phyloP scores from a whole-genome alignment of 2,888 invertebrate species.

The Neocrepidodera transversa region DNA sequence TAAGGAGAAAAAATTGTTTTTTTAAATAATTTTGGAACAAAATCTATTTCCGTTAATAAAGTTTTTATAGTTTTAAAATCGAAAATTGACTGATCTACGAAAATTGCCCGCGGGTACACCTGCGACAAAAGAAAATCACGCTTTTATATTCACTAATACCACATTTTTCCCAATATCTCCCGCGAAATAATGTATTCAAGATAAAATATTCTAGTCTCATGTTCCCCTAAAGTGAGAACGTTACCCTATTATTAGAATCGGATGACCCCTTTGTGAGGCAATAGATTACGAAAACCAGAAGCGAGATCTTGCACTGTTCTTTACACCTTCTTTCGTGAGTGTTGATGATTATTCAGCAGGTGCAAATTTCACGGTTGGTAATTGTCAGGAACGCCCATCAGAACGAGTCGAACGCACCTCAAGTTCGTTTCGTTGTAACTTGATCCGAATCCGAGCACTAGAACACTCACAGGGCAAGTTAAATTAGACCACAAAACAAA shows the following conservation, averaged over 20 bases:
- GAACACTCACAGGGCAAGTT: conserved; percentile 15
- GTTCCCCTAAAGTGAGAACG: conserved; percentile 54
- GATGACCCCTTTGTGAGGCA: conserved; percentile 55
- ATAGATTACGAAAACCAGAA: conserved; percentile 47
- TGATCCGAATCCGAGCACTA: conserved; percentile 4
- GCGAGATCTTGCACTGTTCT: conserved; percentile 33
- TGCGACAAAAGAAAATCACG: conserved; percentile 47
- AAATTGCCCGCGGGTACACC: conserved; percentile 31
- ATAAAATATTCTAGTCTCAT: conserved; percentile 59
- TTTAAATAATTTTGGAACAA: too few relatives aligned
- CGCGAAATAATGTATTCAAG: conserved; percentile 54
- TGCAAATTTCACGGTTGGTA: conserved; percentile 35
- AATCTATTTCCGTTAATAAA: too few relatives aligned
- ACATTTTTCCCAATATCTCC: conserved; percentile 53
- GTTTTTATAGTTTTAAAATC: too few relatives aligned
- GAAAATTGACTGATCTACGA: too few relatives aligned
- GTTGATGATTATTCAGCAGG: conserved; percentile 29
- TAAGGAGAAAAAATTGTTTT: too few relatives aligned
- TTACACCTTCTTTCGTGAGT: conserved; percentile 36
- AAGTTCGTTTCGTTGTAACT: conserved; percentile 5
- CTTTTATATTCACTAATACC: conserved; percentile 51
- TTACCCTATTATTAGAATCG: conserved; percentile 58
- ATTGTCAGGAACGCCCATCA: conserved; percentile 24
- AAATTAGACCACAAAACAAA: conserved; percentile 52
- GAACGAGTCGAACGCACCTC: conserved; percentile 16